Evolutionary conservation across 2,113 vertebrate species (phyloP).

Genomic region (Arizona elegans): DNA sequence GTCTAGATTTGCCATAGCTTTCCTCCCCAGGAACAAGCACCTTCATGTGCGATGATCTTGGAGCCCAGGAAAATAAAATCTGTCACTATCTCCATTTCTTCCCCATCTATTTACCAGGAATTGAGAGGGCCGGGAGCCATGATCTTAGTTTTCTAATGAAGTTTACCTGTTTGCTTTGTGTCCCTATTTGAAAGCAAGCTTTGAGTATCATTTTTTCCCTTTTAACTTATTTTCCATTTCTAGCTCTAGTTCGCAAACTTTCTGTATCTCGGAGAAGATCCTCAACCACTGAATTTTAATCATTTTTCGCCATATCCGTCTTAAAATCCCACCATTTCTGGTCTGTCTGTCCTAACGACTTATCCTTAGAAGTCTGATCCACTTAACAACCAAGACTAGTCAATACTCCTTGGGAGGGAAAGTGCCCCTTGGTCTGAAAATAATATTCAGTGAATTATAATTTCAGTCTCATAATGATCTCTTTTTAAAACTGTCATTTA

Average conservation of each 20-base stretch:
- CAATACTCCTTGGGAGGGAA: not conserved
- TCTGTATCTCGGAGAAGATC: not conserved
- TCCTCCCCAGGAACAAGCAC: too few relatives aligned
- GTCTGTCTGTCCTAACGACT: not conserved
- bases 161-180: not conserved
- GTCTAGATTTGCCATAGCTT: too few relatives aligned
- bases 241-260: not conserved
- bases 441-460: constrained; percentile 1
- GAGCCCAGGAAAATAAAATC: too few relatives aligned
- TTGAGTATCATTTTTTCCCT: not conserved
- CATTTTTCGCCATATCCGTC: not conserved
- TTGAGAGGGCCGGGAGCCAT: too few relatives aligned
- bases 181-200: not conserved
- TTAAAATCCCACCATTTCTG: not conserved
- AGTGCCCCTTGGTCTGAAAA: not conserved
- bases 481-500: constrained; percentile 6
- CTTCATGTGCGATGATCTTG: too few relatives aligned
- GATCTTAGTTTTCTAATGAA: too few relatives aligned
- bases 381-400: not conserved
- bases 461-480: not conserved
- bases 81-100: too few relatives aligned
- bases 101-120: too few relatives aligned
- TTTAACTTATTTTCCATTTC: not conserved
- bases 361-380: not conserved
- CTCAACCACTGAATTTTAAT: not conserved